These are phyloP conservation scores for Pyrocoelia pectoralis DNA, from an alignment of 2,888 invertebrate species.

Conservation along the genomic window DNA sequence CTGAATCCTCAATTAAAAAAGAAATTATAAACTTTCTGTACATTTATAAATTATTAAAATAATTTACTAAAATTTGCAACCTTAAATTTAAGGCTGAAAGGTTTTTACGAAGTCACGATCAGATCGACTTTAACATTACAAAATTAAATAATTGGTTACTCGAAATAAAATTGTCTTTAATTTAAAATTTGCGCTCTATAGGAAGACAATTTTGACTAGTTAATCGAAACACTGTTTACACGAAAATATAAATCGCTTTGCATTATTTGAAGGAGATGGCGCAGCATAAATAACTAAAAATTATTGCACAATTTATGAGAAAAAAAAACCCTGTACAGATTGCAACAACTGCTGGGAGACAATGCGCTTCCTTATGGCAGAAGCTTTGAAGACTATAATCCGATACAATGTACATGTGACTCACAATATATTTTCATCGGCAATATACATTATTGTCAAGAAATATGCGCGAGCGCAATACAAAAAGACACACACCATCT, in stretches of 20 bases:
- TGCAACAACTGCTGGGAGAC: too few species aligned
- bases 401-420: too few species aligned
- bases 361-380: too few species aligned
- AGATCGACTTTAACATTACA: background rate
- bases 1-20: conserved; percentile 22
- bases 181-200: background rate
- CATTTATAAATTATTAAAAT: conserved; percentile 21
- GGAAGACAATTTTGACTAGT: conserved; percentile 1
- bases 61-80: conserved; percentile 11
- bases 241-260: too few species aligned
- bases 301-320: conserved; percentile 1
- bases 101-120: conserved; percentile 7
- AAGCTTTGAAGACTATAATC: too few species aligned
- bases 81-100: conserved; percentile 20
- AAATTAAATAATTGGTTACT: conserved; percentile 6
- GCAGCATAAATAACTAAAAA: background rate
- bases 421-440: too few species aligned
- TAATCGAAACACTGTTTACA: background rate
- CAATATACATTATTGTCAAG: too few species aligned
- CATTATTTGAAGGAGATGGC: too few species aligned
- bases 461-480: too few species aligned
- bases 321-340: background rate
- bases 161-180: background rate
- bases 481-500: too few species aligned
- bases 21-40: conserved; percentile 15